Conservation (phyloP, 2,797 vertebrate species). For the Coilia nasus region DNA sequence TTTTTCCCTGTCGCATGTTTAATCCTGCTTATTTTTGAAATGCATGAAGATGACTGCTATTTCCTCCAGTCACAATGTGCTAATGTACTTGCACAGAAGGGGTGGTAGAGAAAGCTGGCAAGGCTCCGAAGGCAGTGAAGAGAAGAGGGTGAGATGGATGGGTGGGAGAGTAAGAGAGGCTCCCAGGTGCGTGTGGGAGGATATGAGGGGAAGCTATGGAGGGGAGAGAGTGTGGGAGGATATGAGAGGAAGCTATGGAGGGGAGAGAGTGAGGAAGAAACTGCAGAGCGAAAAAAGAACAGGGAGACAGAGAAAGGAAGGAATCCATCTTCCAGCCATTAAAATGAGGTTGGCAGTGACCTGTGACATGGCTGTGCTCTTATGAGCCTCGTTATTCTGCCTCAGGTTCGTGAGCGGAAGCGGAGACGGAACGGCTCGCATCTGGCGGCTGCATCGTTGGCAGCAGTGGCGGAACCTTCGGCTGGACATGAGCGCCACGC, state of each 20-base stretch:
- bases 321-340: neutral
- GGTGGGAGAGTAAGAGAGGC: neutral
- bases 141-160: neutral
- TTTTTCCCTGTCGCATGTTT: neutral
- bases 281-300: neutral
- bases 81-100: neutral
- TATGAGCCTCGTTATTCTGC: neutral
- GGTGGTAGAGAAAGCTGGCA: neutral
- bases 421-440: constrained; percentile 92
- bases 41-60: neutral
- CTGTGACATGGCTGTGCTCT: neutral
- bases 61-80: neutral
- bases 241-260: neutral
- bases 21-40: neutral
- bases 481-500: constrained; percentile 88
- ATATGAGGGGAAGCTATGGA: neutral
- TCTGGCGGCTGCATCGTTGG: constrained; percentile 89
- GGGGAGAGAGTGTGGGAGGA: neutral
- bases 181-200: neutral
- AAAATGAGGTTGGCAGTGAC: neutral
- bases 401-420: constrained; percentile 96
- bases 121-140: neutral
- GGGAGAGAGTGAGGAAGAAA: neutral
- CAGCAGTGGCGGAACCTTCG: constrained; percentile 90
- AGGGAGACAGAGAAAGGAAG: neutral